Evolutionary conservation across 2,888 invertebrate genomes (phyloP).

Genomic region (Toxonevra muliebris): DNA sequence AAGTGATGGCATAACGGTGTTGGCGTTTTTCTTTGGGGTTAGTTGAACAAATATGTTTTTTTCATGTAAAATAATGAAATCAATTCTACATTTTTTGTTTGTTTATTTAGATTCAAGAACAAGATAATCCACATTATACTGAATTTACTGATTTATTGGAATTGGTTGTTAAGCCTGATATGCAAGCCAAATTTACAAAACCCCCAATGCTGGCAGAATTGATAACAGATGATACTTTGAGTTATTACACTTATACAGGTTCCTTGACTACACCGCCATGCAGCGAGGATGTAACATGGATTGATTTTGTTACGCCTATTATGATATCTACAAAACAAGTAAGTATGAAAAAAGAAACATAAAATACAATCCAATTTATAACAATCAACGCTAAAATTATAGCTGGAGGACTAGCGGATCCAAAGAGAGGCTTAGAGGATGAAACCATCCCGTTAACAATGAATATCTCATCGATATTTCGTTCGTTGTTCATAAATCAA

Average conservation of each 20-base stretch:
- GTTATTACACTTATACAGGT: constrained; percentile 86
- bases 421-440: too few species aligned
- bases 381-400: too few species aligned
- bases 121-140: constrained; percentile 67
- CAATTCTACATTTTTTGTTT: too few species aligned
- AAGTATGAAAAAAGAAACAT: constrained; percentile 27
- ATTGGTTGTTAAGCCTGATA: constrained; percentile 69
- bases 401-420: too few species aligned
- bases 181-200: constrained; percentile 66
- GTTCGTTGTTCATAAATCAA: too few species aligned
- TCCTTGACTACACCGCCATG: constrained; percentile 89
- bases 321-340: constrained; percentile 75
- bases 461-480: too few species aligned
- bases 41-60: constrained; percentile 27
- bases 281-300: constrained; percentile 86
- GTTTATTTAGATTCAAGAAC: constrained; percentile 45
- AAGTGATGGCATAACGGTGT: constrained; percentile 79
- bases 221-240: constrained; percentile 67
- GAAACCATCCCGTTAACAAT: too few species aligned
- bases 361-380: too few species aligned
- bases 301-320: constrained; percentile 81
- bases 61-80: too few species aligned
- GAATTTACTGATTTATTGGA: constrained; percentile 70
- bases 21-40: constrained; percentile 83
- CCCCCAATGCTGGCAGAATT: constrained; percentile 69